Percentiles rank a stretch among this genome's conserved stretches.
Evolutionary conservation across 2,797 vertebrate genomes (phyloP).

Genomic region (Craterocephalus amniculus): DNA sequence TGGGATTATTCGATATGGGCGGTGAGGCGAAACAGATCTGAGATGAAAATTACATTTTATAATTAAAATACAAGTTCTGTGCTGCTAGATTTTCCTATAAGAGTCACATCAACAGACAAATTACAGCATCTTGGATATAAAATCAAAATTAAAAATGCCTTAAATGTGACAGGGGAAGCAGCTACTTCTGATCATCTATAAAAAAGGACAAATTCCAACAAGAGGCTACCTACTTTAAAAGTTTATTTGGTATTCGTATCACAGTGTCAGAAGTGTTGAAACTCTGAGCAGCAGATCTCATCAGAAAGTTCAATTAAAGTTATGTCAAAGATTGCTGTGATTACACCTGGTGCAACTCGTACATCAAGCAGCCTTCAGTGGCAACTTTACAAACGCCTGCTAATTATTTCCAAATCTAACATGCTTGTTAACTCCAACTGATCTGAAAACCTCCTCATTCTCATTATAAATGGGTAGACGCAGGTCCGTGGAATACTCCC

Average conservation of each 20-base stretch:
- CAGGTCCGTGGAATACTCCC: slow-evolving; percentile 43
- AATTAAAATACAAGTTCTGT: neutral
- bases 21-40: neutral
- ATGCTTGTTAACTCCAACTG: neutral
- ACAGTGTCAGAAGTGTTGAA: slow-evolving; percentile 22
- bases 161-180: slow-evolving; percentile 18
- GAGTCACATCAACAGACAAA: neutral
- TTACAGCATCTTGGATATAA: slow-evolving; percentile 1
- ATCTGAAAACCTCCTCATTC: slow-evolving; percentile 2
- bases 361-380: neutral
- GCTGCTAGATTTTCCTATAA: slow-evolving; percentile 4
- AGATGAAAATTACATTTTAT: slow-evolving; percentile 16
- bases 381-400: neutral
- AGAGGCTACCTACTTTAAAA: neutral
- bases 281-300: neutral
- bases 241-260: slow-evolving; percentile 15
- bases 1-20: slow-evolving; percentile 15
- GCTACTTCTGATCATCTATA: neutral
- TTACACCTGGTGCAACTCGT: slow-evolving; percentile 1
- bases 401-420: neutral
- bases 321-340: slow-evolving; percentile 18
- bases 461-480: slow-evolving; percentile 9
- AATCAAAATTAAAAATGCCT: slow-evolving; percentile 20
- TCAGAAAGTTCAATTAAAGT: neutral
- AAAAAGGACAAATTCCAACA: neutral